These are phyloP conservation scores for Papilio machaon DNA, from an alignment of 1,140 invertebrate species.

Conservation along the genomic window DNA sequence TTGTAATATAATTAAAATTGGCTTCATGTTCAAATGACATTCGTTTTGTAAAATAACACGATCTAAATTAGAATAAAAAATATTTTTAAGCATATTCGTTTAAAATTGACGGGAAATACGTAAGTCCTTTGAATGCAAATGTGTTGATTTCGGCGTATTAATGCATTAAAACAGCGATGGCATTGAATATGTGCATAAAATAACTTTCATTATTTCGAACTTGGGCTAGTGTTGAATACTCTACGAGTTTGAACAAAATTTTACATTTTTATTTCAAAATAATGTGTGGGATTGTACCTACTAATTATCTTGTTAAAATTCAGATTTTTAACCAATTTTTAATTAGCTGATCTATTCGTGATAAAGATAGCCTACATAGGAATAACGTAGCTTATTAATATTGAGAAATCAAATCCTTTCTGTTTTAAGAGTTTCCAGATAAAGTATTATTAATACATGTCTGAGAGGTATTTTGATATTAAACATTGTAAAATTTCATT, in stretches of 20 bases:
- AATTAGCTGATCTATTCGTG: too few species aligned
- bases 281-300: too few species aligned
- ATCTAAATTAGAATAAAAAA: conserved; percentile 40
- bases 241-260: background rate
- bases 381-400: too few species aligned
- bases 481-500: too few species aligned
- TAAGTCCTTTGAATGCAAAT: conserved; percentile 52
- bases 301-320: too few species aligned
- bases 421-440: too few species aligned
- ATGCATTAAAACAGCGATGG: conserved; percentile 47
- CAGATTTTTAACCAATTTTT: too few species aligned
- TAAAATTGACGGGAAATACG: conserved; percentile 47
- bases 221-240: background rate
- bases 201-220: conserved; percentile 10
- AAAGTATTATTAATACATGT: too few species aligned
- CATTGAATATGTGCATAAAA: conserved; percentile 47
- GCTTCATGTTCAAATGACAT: conserved; percentile 43
- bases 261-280: background rate
- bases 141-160: conserved; percentile 52
- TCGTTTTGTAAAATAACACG: conserved; percentile 42
- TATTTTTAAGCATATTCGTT: conserved; percentile 34
- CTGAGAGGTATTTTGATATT: too few species aligned
- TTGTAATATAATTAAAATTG: background rate
- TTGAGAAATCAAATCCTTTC: too few species aligned
- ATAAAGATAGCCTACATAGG: too few species aligned